These are phyloP conservation scores for Patella caerulea DNA, from an alignment of 2,888 invertebrate genomes.

Conservation along the genomic window DNA sequence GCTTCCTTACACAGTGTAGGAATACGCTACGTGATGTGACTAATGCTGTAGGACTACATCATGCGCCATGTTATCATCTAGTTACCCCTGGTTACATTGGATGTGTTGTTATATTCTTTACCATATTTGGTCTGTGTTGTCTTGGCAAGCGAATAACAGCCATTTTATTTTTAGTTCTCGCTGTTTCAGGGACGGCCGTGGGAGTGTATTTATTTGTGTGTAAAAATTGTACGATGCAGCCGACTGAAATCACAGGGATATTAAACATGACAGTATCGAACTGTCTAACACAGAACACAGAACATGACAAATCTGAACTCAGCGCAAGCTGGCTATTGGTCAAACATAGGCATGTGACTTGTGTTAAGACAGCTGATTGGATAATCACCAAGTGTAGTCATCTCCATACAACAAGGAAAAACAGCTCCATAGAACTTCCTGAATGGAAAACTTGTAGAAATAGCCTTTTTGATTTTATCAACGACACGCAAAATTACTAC, in stretches of 20 bases:
- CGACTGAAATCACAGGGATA: background rate
- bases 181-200: background rate
- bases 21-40: background rate
- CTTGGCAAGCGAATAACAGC: background rate
- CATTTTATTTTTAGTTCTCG: background rate
- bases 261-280: background rate
- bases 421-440: too few species aligned
- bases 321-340: too few species aligned
- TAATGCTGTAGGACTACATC: background rate
- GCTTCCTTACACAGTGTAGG: background rate
- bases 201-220: background rate
- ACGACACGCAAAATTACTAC: background rate
- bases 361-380: constrained; percentile 5
- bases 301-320: too few species aligned
- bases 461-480: background rate
- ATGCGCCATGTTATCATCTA: constrained; percentile 1
- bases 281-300: too few species aligned
- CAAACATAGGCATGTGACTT: background rate
- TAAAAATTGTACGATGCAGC: background rate
- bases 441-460: too few species aligned
- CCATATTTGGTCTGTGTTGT: constrained; percentile 4
- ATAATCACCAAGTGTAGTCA: background rate
- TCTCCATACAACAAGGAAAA: background rate
- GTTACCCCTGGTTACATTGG: constrained; percentile 5
- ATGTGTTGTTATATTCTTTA: background rate